Percentiles rank a stretch among this genome's conserved stretches.
Evolutionary conservation across 2,113 vertebrate species (phyloP).

Genomic region (Ginglymostoma cirratum): DNA sequence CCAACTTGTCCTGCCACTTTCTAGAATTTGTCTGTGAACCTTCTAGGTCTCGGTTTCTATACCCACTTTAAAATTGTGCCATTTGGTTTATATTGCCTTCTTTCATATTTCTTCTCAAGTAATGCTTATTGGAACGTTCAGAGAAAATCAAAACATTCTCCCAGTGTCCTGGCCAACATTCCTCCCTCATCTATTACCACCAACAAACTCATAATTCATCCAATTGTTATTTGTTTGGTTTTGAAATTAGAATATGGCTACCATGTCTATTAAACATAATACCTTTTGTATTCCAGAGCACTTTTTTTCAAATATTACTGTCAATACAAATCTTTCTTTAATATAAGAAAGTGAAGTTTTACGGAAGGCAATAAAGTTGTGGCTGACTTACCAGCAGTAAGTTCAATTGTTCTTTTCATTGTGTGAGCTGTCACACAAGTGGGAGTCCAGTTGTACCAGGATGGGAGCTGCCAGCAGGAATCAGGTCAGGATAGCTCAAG

Average conservation of each 20-base stretch:
- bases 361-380: slow-evolving; percentile 1
- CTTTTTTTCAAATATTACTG: background rate
- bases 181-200: background rate
- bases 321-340: slow-evolving; percentile 15
- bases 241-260: background rate
- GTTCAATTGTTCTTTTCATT: slow-evolving; percentile 8
- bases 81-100: background rate
- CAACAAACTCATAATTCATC: background rate
- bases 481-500: background rate
- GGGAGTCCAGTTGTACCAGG: slow-evolving; percentile 25
- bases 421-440: slow-evolving; percentile 24
- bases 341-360: background rate
- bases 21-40: background rate
- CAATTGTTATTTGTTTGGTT: background rate
- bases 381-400: slow-evolving; percentile 18
- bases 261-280: background rate
- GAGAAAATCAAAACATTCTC: background rate
- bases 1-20: background rate
- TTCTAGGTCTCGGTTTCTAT: background rate
- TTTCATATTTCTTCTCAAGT: background rate
- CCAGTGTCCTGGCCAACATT: background rate
- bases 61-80: background rate
- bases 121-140: background rate
- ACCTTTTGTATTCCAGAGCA: background rate
- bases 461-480: slow-evolving; percentile 22